Evolutionary conservation across 2,888 invertebrate species (phyloP).

Genomic region (Tipula lateralis): DNA sequence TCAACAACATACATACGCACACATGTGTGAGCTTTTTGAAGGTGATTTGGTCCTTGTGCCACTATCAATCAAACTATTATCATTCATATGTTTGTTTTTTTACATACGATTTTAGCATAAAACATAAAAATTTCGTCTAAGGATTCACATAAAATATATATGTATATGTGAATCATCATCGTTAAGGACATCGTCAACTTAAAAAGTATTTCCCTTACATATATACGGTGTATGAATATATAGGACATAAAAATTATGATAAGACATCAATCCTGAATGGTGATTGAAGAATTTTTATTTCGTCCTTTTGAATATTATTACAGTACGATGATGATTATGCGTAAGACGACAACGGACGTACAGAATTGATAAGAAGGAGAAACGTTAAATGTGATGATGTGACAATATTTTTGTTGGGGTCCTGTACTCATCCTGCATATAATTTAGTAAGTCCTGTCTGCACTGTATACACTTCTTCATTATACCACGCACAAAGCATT

Average conservation of each 20-base stretch:
- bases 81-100: background rate
- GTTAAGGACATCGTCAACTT: background rate
- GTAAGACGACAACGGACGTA: background rate
- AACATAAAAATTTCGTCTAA: background rate
- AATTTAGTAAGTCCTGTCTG: background rate
- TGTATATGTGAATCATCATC: background rate
- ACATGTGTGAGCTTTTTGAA: background rate
- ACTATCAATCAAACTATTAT: slow-evolving; percentile 19
- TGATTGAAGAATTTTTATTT: slow-evolving; percentile 19
- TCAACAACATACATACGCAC: no score
- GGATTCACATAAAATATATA: background rate
- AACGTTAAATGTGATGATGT: background rate
- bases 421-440: background rate
- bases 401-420: background rate
- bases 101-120: background rate
- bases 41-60: background rate
- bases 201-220: background rate
- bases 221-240: background rate
- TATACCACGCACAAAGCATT: background rate
- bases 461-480: background rate
- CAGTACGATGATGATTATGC: background rate
- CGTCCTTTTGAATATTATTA: slow-evolving; percentile 13
- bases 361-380: background rate
- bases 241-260: background rate
- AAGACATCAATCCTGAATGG: slow-evolving; percentile 8